These are phyloP conservation scores for Bruchidius siliquastri DNA, from an alignment of 2,888 invertebrate species.

Conservation along the genomic window DNA sequence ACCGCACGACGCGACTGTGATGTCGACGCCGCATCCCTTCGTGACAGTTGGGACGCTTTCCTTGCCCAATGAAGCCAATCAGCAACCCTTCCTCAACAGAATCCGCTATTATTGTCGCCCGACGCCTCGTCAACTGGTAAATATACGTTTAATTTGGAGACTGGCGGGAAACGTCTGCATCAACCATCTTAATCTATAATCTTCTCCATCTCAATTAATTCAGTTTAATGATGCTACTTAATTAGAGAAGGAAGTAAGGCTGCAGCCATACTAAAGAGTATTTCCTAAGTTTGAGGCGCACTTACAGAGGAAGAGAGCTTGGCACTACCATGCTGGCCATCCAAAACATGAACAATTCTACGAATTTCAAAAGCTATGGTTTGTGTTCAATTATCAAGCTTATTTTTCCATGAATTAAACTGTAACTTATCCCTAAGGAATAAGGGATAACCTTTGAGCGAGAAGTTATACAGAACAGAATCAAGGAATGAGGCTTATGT, in stretches of 20 bases:
- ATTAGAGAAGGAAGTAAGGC: background rate
- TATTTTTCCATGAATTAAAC: too few relatives aligned
- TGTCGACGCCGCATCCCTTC: constrained; percentile 6
- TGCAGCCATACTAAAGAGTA: background rate
- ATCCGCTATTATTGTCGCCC: constrained; percentile 20
- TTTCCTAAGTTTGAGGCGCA: too few relatives aligned
- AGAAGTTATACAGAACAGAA: too few relatives aligned
- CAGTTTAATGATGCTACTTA: background rate
- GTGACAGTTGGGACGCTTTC: constrained; percentile 23
- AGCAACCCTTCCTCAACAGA: constrained; percentile 7
- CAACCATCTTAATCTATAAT: background rate
- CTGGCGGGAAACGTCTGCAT: background rate
- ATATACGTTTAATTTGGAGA: constrained; percentile 13
- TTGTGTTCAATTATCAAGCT: too few relatives aligned
- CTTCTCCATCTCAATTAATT: background rate
- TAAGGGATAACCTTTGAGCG: too few relatives aligned
- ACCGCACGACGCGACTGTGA: constrained; percentile 24
- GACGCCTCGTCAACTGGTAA: constrained; percentile 13
- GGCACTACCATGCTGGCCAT: too few relatives aligned
- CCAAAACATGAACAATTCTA: too few relatives aligned
- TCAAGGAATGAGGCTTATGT: too few relatives aligned
- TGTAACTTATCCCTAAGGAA: too few relatives aligned
- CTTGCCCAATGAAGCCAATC: constrained; percentile 28
- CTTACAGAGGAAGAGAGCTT: too few relatives aligned
- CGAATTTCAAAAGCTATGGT: too few relatives aligned